A percentile compares a stretch with the other conserved stretches of the same genome.
These are phyloP conservation scores for Abrostola tripartita DNA, from an alignment of 2,888 invertebrate genomes.

Conservation along the genomic window DNA sequence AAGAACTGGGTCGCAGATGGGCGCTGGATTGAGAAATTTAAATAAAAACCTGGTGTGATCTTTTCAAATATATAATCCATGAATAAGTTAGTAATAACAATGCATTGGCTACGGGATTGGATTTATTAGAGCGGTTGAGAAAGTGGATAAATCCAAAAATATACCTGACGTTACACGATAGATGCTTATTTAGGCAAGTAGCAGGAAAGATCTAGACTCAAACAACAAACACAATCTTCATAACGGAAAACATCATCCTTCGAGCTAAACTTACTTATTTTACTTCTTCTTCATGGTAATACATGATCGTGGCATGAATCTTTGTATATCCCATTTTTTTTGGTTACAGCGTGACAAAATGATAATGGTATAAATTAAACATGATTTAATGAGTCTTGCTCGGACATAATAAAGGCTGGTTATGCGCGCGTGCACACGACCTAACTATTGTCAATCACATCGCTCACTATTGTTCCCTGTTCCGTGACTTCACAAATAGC, in stretches of 20 bases:
- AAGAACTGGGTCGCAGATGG: conserved; percentile 84
- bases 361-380: conserved; percentile 36
- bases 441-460: conserved; percentile 72
- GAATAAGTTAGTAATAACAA: conserved; percentile 46
- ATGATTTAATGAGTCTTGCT: conserved; percentile 42
- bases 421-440: conserved; percentile 79
- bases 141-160: conserved; percentile 22
- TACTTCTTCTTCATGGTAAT: no score
- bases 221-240: neutral
- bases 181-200: neutral
- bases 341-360: conserved; percentile 14
- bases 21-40: conserved; percentile 82
- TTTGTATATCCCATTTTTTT: neutral
- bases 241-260: no score
- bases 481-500: conserved; percentile 76
- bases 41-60: conserved; percentile 80
- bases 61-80: conserved; percentile 58
- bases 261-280: no score
- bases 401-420: conserved; percentile 46
- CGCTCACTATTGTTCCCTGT: conserved; percentile 76
- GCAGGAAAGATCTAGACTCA: conserved; percentile 2
- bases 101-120: conserved; percentile 22
- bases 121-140: conserved; percentile 33
- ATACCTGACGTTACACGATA: conserved; percentile 5
- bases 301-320: neutral